Conservation (phyloP, 1,140 invertebrate species). For the Zaprionus africanus region DNA sequence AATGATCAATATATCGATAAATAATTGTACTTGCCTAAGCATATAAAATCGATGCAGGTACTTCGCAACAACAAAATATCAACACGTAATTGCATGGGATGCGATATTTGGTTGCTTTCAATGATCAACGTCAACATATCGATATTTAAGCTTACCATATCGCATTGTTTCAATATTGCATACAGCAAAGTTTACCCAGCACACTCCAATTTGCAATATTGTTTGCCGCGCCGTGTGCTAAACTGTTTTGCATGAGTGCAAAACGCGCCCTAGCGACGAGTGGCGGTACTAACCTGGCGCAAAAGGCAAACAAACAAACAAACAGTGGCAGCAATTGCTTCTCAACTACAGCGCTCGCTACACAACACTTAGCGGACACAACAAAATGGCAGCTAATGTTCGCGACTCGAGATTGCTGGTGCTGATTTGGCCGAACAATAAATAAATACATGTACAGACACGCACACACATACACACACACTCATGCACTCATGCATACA, state of each 20-base stretch:
- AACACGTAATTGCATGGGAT: neutral
- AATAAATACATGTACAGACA: slow-evolving; percentile 63
- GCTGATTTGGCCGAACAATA: slow-evolving; percentile 73
- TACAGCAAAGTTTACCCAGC: neutral
- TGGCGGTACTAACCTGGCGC: slow-evolving; percentile 42
- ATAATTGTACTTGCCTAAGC: too few species aligned
- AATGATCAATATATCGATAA: too few species aligned
- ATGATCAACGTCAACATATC: neutral
- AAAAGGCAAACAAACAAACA: slow-evolving; percentile 3
- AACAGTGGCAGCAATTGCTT: slow-evolving; percentile 32
- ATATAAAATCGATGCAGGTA: too few species aligned
- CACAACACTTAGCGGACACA: slow-evolving; percentile 27
- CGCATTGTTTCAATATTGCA: too few species aligned
- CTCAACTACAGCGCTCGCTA: slow-evolving; percentile 6
- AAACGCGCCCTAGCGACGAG: slow-evolving; percentile 62
- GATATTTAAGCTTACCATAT: neutral
- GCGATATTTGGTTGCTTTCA: neutral
- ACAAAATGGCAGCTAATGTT: slow-evolving; percentile 68
- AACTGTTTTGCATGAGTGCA: slow-evolving; percentile 55
- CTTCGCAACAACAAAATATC: too few species aligned
- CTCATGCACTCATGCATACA: slow-evolving; percentile 34
- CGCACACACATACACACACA: slow-evolving; percentile 1
- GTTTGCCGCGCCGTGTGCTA: slow-evolving; percentile 57
- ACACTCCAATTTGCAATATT: neutral
- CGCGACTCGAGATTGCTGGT: slow-evolving; percentile 64